Evolutionary conservation across 2,888 invertebrate genomes (phyloP), one percentile per base, ranked within the genome.

Genomic region (Leptinotarsa juncta): DNA sequence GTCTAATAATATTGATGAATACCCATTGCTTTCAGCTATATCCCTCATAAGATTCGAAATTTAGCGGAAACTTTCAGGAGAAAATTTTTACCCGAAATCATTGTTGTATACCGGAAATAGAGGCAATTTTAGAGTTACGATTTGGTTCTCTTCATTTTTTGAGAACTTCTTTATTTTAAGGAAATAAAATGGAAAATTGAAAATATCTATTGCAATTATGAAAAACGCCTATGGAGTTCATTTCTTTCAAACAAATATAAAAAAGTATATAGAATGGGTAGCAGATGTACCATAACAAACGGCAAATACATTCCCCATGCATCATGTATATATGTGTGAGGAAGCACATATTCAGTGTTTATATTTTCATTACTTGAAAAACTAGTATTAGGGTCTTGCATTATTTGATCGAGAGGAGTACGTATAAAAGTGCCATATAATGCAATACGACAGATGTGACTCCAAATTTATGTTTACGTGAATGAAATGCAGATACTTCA

Each of bases 401-500:
- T 20, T 57, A 20, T 57, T 57, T 18, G 20, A 57, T 57, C 57
- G 14, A 20, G 57, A 12, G 18, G 20, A 20, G 57, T 15, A 20
- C 48, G 48, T 67, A 67, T 67, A 26, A 55, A 67, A 67, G 53
- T 51, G 32, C 16, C 53, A 75, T 70, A 55, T 67, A 55, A 72
- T 42, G 32, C 53, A 60, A 62, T 26, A 67, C 15, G 62, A 73
- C 76, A 76, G 76, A 76, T 76, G 76, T 53, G 71, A 26, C 60
- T 71, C 12, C 57, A 72, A 76, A 76, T 76, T 70, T 76, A 72
- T 67, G 71, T 76, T 72, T 71, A 76, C 73, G 69, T 76, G 71
- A 67, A 71, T 70, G 66, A 73, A 76, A 76, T 71, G 66, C 75
- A 72, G 67, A 26, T 53, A 72, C 72, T 75, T 75, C 60, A 72